These are phyloP conservation scores for Slavum lentiscoides DNA, from an alignment of 2,888 invertebrate genomes.

Conservation along the genomic window DNA sequence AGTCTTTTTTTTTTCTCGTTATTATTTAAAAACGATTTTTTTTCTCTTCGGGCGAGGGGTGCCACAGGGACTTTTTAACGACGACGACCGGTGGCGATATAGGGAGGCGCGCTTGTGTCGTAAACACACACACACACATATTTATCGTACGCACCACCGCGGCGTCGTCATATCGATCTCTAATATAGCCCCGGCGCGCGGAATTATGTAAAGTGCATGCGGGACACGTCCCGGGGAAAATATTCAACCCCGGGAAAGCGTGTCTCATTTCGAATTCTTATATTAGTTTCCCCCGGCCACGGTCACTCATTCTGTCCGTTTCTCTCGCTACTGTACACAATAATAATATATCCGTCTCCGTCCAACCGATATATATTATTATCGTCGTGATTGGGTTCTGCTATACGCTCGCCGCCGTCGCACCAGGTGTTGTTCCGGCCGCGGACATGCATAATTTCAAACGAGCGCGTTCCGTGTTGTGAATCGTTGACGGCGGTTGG, in stretches of 20 bases:
- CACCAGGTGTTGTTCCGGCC: conserved; percentile 48
- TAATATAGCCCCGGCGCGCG: conserved; percentile 28
- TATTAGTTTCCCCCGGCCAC: neutral
- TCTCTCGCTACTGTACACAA: too few species aligned
- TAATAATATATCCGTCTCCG: too few species aligned
- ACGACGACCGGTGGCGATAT: neutral
- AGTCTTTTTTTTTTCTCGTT: too few species aligned
- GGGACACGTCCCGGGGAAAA: conserved; percentile 51
- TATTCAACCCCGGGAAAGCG: conserved; percentile 37
- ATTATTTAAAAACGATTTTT: too few species aligned
- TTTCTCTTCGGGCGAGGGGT: too few species aligned
- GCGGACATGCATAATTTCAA: conserved; percentile 51
- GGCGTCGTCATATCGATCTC: conserved; percentile 43
- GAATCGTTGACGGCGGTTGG: too few species aligned
- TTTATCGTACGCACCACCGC: conserved; percentile 20
- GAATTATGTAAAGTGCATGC: conserved; percentile 52
- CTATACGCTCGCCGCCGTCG: neutral
- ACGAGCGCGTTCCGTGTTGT: conserved; percentile 3
- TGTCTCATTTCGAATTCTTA: conserved; percentile 51
- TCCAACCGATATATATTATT: too few species aligned
- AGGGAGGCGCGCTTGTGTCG: neutral
- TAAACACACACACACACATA: neutral
- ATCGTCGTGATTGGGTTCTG: neutral
- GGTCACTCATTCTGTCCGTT: neutral
- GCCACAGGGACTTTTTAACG: too few species aligned